Conservation (phyloP, 2,797 vertebrate genomes). For the Sphaeramia orbicularis region DNA sequence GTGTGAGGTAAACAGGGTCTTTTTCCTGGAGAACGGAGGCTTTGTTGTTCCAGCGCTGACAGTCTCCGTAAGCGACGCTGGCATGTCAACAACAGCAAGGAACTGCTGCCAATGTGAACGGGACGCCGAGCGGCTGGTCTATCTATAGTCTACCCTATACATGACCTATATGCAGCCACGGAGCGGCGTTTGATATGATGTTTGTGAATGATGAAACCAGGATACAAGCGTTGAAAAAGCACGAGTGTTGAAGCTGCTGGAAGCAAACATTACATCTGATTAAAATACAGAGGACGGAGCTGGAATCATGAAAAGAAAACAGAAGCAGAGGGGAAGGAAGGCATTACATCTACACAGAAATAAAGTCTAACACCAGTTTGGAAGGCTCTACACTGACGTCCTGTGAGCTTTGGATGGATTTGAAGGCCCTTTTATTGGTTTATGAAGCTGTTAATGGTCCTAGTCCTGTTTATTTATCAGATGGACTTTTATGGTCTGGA, state of each 20-base stretch:
- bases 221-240: constrained; percentile 1
- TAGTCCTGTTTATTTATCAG: no score
- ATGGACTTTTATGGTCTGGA: no score
- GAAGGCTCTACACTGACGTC: no score
- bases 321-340: not conserved
- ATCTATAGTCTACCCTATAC: constrained; percentile 21
- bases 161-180: constrained; percentile 51
- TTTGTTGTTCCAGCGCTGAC: constrained; percentile 67
- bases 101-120: constrained; percentile 50
- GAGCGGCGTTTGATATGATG: constrained; percentile 20
- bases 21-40: constrained; percentile 26
- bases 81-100: constrained; percentile 52
- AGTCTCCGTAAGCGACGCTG: constrained; percentile 44
- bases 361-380: not conserved
- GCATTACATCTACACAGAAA: constrained; percentile 11
- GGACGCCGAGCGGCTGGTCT: constrained; percentile 33
- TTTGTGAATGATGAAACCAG: constrained; percentile 7
- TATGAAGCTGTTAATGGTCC: no score
- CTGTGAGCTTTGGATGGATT: no score
- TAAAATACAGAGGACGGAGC: not conserved
- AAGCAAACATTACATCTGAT: not conserved
- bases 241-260: not conserved
- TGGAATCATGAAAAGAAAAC: not conserved
- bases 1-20: constrained; percentile 47
- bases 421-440: no score